These are phyloP conservation scores for Lasioglossum figueresi DNA, from an alignment of 2,888 invertebrate genomes.

Conservation along the genomic window DNA sequence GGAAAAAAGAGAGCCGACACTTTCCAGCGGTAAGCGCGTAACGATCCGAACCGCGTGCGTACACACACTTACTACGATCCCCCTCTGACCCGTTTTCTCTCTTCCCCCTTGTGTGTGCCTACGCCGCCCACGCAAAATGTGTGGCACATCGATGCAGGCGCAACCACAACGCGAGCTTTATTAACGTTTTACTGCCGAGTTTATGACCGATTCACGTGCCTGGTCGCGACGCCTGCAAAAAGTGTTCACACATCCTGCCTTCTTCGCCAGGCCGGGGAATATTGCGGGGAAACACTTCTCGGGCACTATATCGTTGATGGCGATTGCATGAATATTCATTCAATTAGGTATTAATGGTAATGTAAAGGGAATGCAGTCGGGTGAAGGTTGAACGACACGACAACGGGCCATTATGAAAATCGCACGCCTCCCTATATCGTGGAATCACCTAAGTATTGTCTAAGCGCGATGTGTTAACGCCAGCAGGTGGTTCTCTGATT, in stretches of 20 bases:
- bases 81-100: slow-evolving; percentile 15
- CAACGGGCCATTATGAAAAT: not conserved
- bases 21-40: slow-evolving; percentile 55
- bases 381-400: not conserved
- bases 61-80: slow-evolving; percentile 57
- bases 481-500: not conserved
- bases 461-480: not conserved
- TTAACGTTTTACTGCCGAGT: slow-evolving; percentile 76
- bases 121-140: slow-evolving; percentile 3
- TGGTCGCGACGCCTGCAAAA: slow-evolving; percentile 17
- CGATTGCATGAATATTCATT: slow-evolving; percentile 19
- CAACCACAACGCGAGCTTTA: slow-evolving; percentile 67
- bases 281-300: not conserved
- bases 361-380: not conserved
- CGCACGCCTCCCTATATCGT: not conserved
- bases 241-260: slow-evolving; percentile 20
- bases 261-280: not conserved
- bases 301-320: not conserved
- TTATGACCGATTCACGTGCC: slow-evolving; percentile 75
- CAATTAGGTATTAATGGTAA: slow-evolving; percentile 11
- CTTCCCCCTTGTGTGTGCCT: not conserved
- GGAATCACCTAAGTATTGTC: not conserved
- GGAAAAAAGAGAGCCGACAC: slow-evolving; percentile 43
- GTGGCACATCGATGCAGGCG: slow-evolving; percentile 28
- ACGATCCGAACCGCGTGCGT: slow-evolving; percentile 62